Conservation (phyloP, 2,797 vertebrate genomes). For the Rhynchonycteris naso region DNA sequence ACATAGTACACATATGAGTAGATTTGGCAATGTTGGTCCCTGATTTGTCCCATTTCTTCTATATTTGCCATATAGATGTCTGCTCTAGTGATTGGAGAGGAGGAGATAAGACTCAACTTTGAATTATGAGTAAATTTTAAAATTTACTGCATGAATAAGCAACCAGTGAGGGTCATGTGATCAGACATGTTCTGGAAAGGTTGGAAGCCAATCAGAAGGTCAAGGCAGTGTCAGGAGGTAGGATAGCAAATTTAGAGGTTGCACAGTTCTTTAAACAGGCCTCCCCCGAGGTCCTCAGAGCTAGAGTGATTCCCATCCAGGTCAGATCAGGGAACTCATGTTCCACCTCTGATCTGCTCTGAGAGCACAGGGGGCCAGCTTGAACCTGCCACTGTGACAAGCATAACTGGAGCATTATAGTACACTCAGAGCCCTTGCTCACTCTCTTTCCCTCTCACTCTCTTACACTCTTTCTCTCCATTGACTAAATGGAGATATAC, state of each 20-base stretch:
- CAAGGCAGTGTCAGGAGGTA: neutral
- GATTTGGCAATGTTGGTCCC: neutral
- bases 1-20: neutral
- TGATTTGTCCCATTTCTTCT: neutral
- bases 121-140: neutral
- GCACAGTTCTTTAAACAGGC: neutral
- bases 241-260: neutral
- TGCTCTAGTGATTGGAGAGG: neutral
- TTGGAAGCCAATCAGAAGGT: neutral
- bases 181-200: neutral
- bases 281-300: neutral
- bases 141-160: neutral
- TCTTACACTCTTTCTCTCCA: neutral
- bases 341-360: neutral
- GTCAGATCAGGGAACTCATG: neutral
- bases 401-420: neutral
- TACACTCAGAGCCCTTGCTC: neutral
- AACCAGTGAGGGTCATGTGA: neutral
- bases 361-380: neutral
- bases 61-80: neutral
- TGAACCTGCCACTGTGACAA: neutral
- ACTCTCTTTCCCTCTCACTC: neutral
- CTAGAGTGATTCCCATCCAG: neutral
- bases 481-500: neutral
- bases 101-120: neutral